A percentile compares a stretch with the other conserved stretches of the same genome.
Conservation (phyloP, 1,140 invertebrate genomes). For the Drosophila ogumai region DNA sequence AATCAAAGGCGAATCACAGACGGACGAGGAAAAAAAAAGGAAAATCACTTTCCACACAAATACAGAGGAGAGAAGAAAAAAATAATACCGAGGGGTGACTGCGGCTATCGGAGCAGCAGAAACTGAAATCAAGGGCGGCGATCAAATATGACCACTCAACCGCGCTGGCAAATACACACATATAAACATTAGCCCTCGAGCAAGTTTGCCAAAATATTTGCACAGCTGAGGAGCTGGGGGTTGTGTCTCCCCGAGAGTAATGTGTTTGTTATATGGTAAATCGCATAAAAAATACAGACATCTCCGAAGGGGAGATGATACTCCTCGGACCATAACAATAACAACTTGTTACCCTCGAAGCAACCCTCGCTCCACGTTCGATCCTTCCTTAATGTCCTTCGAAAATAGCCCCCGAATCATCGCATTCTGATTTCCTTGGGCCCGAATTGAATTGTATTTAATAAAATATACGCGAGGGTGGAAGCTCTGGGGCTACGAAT, state of each 20-base stretch:
- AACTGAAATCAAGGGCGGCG: conserved; percentile 63
- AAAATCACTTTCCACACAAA: conserved; percentile 65
- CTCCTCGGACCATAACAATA: conserved; percentile 63
- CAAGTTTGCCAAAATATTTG: conserved; percentile 77
- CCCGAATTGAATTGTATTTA: conserved; percentile 80
- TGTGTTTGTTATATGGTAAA: conserved; percentile 83
- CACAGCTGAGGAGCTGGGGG: conserved; percentile 38
- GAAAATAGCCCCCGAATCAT: conserved; percentile 67
- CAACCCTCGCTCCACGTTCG: conserved; percentile 5
- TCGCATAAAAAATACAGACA: conserved; percentile 76
- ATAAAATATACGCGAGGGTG: conserved; percentile 72
- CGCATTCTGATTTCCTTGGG: conserved; percentile 19
- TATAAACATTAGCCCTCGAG: conserved; percentile 70
- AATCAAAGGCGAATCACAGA: conserved; percentile 82
- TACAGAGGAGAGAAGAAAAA: conserved; percentile 29
- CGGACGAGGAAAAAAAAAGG: conserved; percentile 37
- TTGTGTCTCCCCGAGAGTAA: conserved; percentile 40
- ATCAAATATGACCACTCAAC: conserved; percentile 83
- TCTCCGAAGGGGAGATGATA: conserved; percentile 18
- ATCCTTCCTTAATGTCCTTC: conserved; percentile 52
- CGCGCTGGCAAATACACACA: conserved; percentile 51
- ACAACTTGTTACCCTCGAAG: conserved; percentile 64
- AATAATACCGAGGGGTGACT: conserved; percentile 16
- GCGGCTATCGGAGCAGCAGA: conserved; percentile 4
- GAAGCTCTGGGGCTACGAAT: conserved; percentile 20